Conservation (phyloP, 2,113 vertebrate species). For the Sprattus sprattus region DNA sequence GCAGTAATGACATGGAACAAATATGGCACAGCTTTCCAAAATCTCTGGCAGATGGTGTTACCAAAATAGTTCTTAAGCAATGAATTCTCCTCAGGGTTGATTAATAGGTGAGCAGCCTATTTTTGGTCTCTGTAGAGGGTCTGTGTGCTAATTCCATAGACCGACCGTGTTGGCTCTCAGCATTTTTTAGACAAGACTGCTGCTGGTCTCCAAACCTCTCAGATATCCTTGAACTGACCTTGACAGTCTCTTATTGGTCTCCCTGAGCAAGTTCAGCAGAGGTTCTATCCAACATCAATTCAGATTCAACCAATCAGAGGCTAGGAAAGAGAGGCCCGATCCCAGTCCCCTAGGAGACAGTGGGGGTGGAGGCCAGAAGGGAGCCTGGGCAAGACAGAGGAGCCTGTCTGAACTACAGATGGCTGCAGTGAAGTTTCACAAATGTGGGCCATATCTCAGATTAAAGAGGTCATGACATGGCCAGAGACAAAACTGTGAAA, state of each 20-base stretch:
- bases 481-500: background rate
- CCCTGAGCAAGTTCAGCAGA: background rate
- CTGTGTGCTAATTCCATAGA: background rate
- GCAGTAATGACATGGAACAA: background rate
- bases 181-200: background rate
- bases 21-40: background rate
- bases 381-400: too few species aligned
- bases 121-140: background rate
- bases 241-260: background rate
- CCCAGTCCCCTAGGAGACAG: background rate
- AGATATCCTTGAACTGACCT: background rate
- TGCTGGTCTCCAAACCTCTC: background rate
- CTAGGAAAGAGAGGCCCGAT: background rate
- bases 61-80: background rate
- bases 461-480: background rate
- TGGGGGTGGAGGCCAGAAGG: background rate
- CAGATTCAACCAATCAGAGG: background rate
- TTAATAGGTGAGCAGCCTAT: slow-evolving; percentile 3
- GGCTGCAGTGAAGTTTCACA: background rate
- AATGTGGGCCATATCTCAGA: background rate
- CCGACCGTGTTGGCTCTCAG: background rate
- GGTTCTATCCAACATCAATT: background rate
- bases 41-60: background rate
- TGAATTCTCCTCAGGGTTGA: background rate
- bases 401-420: background rate